Conservation (phyloP, 2,888 invertebrate species). For the Lysandra bellargus region DNA sequence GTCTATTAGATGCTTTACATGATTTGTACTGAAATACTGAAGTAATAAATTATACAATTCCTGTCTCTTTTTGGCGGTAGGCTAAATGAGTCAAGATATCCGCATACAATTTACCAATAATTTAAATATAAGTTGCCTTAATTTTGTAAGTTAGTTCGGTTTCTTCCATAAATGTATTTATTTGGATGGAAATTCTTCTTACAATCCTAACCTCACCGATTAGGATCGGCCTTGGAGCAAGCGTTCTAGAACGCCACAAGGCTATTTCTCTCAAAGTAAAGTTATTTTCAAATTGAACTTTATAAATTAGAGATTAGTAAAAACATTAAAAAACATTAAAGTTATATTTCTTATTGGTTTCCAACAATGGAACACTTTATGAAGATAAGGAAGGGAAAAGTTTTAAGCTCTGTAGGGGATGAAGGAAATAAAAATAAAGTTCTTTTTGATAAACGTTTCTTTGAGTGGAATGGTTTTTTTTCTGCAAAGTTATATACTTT, state of each 20-base stretch:
- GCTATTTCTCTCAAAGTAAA: not conserved
- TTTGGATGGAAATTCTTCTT: slow-evolving; percentile 7
- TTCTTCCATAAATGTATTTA: not conserved
- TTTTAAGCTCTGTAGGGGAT: not conserved
- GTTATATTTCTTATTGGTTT: not conserved
- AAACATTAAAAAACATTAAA: not conserved
- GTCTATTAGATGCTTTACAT: not conserved
- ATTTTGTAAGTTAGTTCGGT: not conserved
- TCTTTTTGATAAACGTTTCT: not conserved
- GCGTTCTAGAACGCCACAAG: not conserved
- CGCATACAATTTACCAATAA: not conserved
- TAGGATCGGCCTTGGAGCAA: slow-evolving; percentile 11
- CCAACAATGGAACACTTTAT: not conserved
- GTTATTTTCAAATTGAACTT: not conserved
- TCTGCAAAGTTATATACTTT: not conserved
- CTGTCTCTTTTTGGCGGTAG: not conserved
- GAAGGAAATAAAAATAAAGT: not conserved
- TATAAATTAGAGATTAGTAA: not conserved
- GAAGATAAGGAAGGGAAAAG: not conserved
- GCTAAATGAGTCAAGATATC: not conserved
- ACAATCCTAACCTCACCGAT: slow-evolving; percentile 9
- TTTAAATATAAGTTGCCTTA: not conserved
- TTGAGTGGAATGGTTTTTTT: not conserved
- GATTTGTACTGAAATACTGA: not conserved
- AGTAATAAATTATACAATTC: not conserved